Evolutionary conservation across 2,797 vertebrate genomes (phyloP).

Genomic region (Ispidina picta): DNA sequence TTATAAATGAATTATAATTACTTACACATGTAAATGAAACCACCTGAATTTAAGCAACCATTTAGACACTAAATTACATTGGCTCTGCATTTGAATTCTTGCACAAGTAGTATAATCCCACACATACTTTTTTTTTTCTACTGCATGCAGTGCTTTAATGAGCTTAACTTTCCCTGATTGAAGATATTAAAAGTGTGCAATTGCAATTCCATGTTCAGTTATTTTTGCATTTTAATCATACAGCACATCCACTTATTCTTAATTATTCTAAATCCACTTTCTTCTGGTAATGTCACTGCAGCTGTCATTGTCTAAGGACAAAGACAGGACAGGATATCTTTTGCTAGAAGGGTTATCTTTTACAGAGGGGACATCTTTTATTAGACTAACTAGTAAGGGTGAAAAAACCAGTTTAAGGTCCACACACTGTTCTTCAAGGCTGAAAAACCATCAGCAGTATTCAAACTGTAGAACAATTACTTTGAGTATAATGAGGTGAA

Average conservation of each 20-base stretch:
- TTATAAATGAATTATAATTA: slow-evolving; percentile 58
- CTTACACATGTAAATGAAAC: slow-evolving; percentile 56
- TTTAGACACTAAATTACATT: slow-evolving; percentile 9
- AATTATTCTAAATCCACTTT: slow-evolving; percentile 13
- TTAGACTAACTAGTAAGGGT: background rate
- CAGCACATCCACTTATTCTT: background rate
- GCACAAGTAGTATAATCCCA: background rate
- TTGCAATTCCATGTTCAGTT: background rate
- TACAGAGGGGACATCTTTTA: background rate
- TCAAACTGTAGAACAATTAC: background rate
- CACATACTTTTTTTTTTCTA: background rate
- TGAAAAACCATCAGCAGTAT: slow-evolving; percentile 3
- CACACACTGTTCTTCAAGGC: background rate
- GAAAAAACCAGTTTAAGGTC: background rate
- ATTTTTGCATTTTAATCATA: slow-evolving; percentile 10
- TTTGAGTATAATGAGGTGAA: background rate
- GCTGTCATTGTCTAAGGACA: background rate
- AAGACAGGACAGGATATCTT: background rate
- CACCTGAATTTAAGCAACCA: slow-evolving; percentile 36
- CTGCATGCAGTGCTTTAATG: background rate
- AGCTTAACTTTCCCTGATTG: background rate
- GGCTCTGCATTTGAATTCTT: slow-evolving; percentile 26
- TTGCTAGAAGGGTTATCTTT: too few species aligned
- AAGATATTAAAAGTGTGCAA: slow-evolving; percentile 4
- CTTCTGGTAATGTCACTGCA: background rate